phyloP scores from a whole-genome alignment of 2,888 invertebrate species.

The Campaea margaritaria region DNA sequence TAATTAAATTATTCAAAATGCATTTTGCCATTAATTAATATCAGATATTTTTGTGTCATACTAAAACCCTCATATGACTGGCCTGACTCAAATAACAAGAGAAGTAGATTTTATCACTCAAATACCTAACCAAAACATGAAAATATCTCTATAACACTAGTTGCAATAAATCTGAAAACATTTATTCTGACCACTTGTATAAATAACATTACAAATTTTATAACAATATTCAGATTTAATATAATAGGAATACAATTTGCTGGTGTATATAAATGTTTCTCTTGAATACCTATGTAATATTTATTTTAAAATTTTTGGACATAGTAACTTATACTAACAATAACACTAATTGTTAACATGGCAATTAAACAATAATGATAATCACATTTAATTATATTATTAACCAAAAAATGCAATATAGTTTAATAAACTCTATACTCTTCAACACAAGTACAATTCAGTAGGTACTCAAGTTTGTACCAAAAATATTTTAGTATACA shows the following conservation, averaged over 20 bases:
- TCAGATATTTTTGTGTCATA: too few species aligned
- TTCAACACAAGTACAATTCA: conserved; percentile 30
- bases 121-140: too few species aligned
- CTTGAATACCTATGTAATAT: conserved; percentile 5
- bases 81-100: too few species aligned
- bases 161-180: too few species aligned
- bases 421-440: conserved; percentile 23
- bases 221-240: not conserved
- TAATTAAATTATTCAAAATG: too few species aligned
- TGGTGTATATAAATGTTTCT: not conserved
- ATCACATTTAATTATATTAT: conserved; percentile 19
- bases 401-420: conserved; percentile 26
- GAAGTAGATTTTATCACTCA: too few species aligned
- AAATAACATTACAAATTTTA: too few species aligned
- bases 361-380: conserved; percentile 20
- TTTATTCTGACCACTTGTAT: too few species aligned
- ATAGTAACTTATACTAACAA: conserved; percentile 7
- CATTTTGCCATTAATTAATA: too few species aligned
- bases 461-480: too few species aligned
- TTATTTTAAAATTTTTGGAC: conserved; percentile 12
- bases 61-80: too few species aligned
- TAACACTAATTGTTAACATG: conserved; percentile 21
- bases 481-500: conserved; percentile 28
- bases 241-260: not conserved
- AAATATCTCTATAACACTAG: too few species aligned